Evolutionary conservation across 2,888 invertebrate species (phyloP).

Genomic region (Keiferia lycopersicella): DNA sequence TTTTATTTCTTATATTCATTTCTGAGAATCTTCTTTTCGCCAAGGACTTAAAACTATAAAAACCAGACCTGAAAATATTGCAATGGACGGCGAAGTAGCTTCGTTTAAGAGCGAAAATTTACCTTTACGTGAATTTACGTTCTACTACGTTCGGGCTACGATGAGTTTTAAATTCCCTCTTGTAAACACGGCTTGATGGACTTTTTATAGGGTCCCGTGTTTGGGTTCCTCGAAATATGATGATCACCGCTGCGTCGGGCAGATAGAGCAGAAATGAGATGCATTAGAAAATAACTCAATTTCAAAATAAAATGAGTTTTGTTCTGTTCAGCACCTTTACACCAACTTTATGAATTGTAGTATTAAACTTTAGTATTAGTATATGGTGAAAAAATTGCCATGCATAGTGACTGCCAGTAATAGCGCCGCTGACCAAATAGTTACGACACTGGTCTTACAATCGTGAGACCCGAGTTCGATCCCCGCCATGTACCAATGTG

Average conservation of each 20-base stretch:
- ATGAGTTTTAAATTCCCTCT: conserved; percentile 42
- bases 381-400: too few species aligned
- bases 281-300: conserved; percentile 23
- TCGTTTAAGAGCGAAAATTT: neutral
- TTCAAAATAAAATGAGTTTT: conserved; percentile 8
- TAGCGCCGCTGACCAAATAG: too few species aligned
- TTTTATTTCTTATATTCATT: too few species aligned
- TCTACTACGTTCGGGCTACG: conserved; percentile 28
- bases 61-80: neutral
- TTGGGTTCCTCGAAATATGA: conserved; percentile 15
- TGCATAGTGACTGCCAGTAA: too few species aligned
- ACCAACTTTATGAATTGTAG: too few species aligned
- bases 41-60: too few species aligned
- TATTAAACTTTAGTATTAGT: too few species aligned
- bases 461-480: too few species aligned
- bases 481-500: too few species aligned
- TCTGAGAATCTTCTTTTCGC: too few species aligned
- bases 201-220: conserved; percentile 37
- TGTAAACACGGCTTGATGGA: conserved; percentile 45
- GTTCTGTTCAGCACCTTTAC: neutral
- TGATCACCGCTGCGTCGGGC: neutral
- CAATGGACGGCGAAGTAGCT: neutral
- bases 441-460: too few species aligned
- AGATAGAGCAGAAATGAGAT: conserved; percentile 11
- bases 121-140: neutral